A percentile compares a stretch with the other conserved stretches of the same genome.
These are phyloP conservation scores for Galbula dea DNA, from an alignment of 2,113 vertebrate genomes.

Conservation along the genomic window DNA sequence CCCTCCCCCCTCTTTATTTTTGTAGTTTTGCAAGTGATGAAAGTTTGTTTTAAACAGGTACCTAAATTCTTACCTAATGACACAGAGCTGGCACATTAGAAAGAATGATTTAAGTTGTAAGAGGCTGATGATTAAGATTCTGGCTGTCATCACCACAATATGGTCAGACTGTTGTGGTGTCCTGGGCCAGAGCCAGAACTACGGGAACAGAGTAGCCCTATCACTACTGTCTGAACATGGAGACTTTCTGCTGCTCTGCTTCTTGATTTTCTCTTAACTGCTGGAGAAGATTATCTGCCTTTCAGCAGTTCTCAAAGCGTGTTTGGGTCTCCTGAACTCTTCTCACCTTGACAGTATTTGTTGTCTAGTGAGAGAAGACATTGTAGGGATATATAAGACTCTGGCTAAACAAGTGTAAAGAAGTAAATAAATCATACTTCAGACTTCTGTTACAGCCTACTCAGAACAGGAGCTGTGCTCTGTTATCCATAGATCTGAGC, in stretches of 20 bases:
- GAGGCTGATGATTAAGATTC: neutral
- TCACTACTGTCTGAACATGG: fast-evolving
- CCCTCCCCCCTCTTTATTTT: neutral
- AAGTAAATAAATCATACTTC: neutral
- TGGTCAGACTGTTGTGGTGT: fast-evolving
- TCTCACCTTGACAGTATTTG: neutral
- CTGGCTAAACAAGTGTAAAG: neutral
- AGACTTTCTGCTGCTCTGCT: neutral
- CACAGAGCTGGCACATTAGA: neutral
- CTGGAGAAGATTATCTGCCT: neutral
- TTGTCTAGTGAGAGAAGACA: neutral
- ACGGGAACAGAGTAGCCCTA: neutral
- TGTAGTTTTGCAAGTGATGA: neutral
- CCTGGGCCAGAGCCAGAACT: neutral
- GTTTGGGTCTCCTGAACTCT: neutral
- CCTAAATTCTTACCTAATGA: neutral
- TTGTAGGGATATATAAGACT: neutral
- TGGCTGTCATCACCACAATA: neutral
- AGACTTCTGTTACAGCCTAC: neutral
- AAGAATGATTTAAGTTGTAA: neutral
- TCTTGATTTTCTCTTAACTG: neutral
- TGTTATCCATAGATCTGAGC: neutral
- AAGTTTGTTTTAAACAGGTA: neutral
- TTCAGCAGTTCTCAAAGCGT: neutral
- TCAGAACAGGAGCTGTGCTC: neutral